phyloP scores from a whole-genome alignment of 2,113 vertebrate species.

The Dascyllus trimaculatus region DNA sequence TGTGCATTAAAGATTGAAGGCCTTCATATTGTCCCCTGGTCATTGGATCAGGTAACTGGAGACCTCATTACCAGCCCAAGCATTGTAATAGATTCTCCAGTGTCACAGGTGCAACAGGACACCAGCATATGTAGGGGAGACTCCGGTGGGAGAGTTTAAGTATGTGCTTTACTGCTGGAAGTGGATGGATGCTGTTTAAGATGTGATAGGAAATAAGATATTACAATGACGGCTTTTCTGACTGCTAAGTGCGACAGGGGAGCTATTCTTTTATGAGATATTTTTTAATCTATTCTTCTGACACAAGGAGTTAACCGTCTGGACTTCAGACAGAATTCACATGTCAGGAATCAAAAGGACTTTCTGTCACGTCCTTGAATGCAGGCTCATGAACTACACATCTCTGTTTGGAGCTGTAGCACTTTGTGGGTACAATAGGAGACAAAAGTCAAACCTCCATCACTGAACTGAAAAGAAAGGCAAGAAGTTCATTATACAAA shows the following conservation, averaged over 20 bases:
- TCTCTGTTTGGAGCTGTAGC: background rate
- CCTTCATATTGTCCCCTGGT: slow-evolving; percentile 59
- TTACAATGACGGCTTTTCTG: background rate
- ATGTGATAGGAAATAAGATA: background rate
- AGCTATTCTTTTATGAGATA: background rate
- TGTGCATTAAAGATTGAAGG: slow-evolving; percentile 74
- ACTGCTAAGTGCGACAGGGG: background rate
- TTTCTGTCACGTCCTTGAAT: background rate
- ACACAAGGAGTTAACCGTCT: background rate
- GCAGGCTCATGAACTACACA: background rate
- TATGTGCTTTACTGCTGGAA: slow-evolving; percentile 2
- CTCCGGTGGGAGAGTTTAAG: slow-evolving; percentile 13
- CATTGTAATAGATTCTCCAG: slow-evolving; percentile 77
- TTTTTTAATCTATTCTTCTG: background rate
- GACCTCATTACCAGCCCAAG: slow-evolving; percentile 72
- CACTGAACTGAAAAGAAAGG: slow-evolving; percentile 3
- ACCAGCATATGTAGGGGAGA: slow-evolving; percentile 19
- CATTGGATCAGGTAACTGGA: slow-evolving; percentile 72
- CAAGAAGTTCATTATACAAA: background rate
- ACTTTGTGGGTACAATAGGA: background rate
- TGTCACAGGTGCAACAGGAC: slow-evolving; percentile 68
- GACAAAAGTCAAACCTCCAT: slow-evolving; percentile 13
- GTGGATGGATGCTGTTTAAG: background rate
- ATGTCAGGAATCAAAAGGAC: background rate
- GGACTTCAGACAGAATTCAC: slow-evolving; percentile 9